These are phyloP conservation scores for Myiopsitta monachus DNA, from an alignment of 2,113 vertebrate species.

Conservation along the genomic window DNA sequence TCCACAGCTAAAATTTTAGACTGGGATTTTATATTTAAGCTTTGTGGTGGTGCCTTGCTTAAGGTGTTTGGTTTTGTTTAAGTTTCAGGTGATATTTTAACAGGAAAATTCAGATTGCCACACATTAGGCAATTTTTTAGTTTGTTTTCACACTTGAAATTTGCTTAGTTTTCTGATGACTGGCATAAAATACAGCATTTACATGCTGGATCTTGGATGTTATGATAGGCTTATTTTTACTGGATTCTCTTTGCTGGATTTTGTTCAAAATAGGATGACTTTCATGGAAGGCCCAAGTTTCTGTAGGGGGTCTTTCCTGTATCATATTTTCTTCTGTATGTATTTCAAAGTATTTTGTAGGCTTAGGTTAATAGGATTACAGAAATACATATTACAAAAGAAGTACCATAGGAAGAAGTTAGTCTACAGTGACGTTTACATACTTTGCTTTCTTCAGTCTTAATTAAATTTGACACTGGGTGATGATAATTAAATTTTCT, in stretches of 20 bases:
- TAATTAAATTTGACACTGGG: neutral
- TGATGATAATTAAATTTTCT: neutral
- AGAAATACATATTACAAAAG: neutral
- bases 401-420: neutral
- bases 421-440: neutral
- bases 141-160: neutral
- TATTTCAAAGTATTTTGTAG: neutral
- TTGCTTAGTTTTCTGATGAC: neutral
- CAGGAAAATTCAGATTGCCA: neutral
- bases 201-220: neutral
- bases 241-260: neutral
- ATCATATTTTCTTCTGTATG: neutral
- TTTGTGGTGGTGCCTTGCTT: neutral
- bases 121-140: neutral
- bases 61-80: neutral
- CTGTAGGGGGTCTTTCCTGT: neutral
- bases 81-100: neutral
- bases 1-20: neutral
- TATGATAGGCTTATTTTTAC: neutral
- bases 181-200: neutral
- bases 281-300: neutral
- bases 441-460: neutral
- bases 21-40: neutral
- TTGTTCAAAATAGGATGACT: slow-evolving; percentile 1
- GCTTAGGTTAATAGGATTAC: slow-evolving; percentile 2